Base-by-base conservation (phyloP, 2,888 invertebrate species). In the Amitus sp. region DNA sequence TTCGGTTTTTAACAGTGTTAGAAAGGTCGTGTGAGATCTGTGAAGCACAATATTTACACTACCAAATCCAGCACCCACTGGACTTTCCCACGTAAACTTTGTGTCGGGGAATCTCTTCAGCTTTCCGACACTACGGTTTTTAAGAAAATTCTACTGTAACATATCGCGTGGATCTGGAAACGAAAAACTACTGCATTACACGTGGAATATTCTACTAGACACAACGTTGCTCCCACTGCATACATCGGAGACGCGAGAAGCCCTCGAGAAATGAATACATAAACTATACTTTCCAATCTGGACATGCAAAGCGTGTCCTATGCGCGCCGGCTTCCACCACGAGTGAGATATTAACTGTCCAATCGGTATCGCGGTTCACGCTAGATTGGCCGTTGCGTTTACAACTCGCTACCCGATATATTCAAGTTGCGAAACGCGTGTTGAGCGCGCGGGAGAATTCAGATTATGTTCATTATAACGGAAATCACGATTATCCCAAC, bases 241-340 rank as follows among this genome's bases (percentile, higher is more conserved):
- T 72, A 70, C 66, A 66, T 72, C 70, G 63, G n/a, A 3, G 20
- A 39, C 63, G 68, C 67, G 60, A 56, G 57, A 57, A 60, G 62
- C 66, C 40, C 67, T 62, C 56, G 68, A 70, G 73, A 72, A 75
- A 74, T 71, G 72, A 73, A 72, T 73, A 68, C 68, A 69, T 73
- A 75, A 74, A 75, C 65, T 68, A 65, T 66, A 71, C 74, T 75
- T 75, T 75, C 72, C 67, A 73, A 75, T 75, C 69, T 57, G 52
- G 56, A 62, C 66, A 66, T 54, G 57, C 61, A 45, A 62, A 18
- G 18, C 40, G 19, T 40, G 40, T 40, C 40, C 40, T 40, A 40
- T 40, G 52, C 55, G 34, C n/a, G n/a, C n/a, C 53, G 27, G 27
- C 46, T 23, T 9, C 23, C 54, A 42, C 57, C 33, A 54, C 59